These are phyloP conservation scores for Heliopora coerulea DNA, from an alignment of 92 coral and sea anemone species.

Conservation along the genomic window DNA sequence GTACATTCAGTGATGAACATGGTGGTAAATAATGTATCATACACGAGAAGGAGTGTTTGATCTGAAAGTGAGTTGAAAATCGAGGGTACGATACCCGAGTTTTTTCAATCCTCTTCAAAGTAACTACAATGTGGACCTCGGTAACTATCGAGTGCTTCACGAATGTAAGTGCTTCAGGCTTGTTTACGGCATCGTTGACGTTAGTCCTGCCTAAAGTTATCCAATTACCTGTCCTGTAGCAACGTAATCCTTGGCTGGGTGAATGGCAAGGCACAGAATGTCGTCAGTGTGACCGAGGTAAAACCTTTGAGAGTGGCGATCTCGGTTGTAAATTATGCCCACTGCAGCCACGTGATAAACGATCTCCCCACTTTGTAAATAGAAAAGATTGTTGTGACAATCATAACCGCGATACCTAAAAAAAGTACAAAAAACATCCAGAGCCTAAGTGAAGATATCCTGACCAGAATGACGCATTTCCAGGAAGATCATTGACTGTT, in stretches of 20 bases:
- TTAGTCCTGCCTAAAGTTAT: not conserved
- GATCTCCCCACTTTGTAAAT: constrained; percentile 87
- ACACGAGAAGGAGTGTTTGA: too few relatives aligned
- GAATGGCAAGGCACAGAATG: constrained; percentile 84
- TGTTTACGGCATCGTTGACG: too few relatives aligned
- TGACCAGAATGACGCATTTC: too few relatives aligned
- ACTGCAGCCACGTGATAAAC: constrained; percentile 98
- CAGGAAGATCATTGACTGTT: too few relatives aligned
- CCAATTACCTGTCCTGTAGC: constrained; percentile 93
- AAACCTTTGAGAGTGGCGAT: constrained; percentile 78
- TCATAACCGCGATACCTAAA: constrained; percentile 95
- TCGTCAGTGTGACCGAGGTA: constrained; percentile 95
- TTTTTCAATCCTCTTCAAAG: too few relatives aligned
- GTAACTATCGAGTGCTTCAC: too few relatives aligned
- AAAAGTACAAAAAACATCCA: not conserved
- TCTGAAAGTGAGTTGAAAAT: too few relatives aligned
- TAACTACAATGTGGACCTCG: too few relatives aligned
- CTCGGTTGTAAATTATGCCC: constrained; percentile 91
- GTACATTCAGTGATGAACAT: too few relatives aligned
- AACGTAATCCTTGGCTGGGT: constrained; percentile 83
- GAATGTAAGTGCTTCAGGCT: too few relatives aligned
- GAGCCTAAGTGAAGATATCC: not conserved
- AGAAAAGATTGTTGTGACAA: constrained; percentile 94
- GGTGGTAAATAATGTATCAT: too few relatives aligned
- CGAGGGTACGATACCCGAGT: too few relatives aligned